Conservation (phyloP, 2,797 vertebrate genomes). For the Acridotheres tristis region DNA sequence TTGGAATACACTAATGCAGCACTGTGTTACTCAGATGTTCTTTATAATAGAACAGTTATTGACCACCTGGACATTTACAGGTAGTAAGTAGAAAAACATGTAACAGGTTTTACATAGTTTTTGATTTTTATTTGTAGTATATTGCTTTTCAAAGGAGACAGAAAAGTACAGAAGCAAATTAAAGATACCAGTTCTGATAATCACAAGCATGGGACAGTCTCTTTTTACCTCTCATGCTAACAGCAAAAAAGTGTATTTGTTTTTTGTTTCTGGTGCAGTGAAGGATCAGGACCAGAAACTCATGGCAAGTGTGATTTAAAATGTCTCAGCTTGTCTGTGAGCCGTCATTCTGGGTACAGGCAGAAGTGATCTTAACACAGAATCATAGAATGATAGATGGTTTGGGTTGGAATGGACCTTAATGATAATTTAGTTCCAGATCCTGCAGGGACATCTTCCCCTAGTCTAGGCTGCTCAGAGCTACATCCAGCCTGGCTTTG, state of each 20-base stretch:
- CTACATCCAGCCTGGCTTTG: background rate
- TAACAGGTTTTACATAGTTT: background rate
- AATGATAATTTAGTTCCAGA: background rate
- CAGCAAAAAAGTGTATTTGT: background rate
- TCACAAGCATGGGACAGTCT: fast-evolving
- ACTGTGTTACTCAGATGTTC: background rate
- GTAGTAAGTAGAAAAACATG: background rate
- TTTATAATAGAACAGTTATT: background rate
- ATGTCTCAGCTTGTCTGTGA: background rate
- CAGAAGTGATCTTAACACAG: background rate
- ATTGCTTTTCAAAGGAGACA: background rate
- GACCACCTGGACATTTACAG: background rate
- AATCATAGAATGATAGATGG: background rate
- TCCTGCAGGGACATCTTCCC: background rate
- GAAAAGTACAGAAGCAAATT: background rate
- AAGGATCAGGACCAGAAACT: background rate
- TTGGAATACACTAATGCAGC: background rate
- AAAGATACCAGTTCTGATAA: background rate
- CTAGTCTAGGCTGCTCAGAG: background rate
- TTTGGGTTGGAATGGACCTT: background rate
- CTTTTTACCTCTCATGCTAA: background rate
- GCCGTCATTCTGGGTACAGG: background rate
- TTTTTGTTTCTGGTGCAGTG: background rate
- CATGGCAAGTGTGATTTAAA: background rate
- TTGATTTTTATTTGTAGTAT: background rate